These are phyloP conservation scores for Apotomis turbidana DNA, from an alignment of 2,888 invertebrate genomes.

Conservation along the genomic window DNA sequence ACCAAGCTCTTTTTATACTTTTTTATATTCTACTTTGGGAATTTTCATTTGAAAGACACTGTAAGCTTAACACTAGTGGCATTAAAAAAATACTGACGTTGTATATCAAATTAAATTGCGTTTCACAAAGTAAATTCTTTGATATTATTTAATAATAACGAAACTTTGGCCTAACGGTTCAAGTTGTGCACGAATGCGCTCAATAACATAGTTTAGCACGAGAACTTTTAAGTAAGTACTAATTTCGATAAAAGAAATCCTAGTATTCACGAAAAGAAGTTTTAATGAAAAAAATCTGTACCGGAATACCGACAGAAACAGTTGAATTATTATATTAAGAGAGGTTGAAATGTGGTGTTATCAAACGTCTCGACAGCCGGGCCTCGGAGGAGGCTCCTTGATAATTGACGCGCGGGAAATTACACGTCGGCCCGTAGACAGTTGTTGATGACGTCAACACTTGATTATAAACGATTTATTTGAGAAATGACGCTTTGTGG, in stretches of 20 bases:
- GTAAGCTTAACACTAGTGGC: too few species aligned
- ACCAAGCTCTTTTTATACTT: too few species aligned
- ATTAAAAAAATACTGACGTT: too few species aligned
- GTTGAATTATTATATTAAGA: constrained; percentile 33
- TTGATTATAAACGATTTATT: constrained; percentile 83
- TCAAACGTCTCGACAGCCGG: constrained; percentile 71
- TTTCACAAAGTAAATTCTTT: too few species aligned
- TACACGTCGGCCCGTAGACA: constrained; percentile 80
- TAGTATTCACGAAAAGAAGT: neutral
- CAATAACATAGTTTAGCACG: neutral
- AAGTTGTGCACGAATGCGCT: neutral
- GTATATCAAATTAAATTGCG: too few species aligned
- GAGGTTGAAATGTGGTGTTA: constrained; percentile 68
- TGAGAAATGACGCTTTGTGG: constrained; percentile 62
- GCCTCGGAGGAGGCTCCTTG: constrained; percentile 68
- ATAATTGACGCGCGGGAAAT: constrained; percentile 83
- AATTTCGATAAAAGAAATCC: neutral
- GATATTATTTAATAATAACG: too few species aligned
- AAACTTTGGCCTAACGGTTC: neutral
- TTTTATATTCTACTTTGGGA: too few species aligned
- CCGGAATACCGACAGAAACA: neutral
- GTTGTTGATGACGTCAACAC: constrained; percentile 82
- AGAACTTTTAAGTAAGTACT: neutral
- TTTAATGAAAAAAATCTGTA: neutral
- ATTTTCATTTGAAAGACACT: too few species aligned